Base-by-base conservation (phyloP, 2,888 invertebrate species). In the Hirtodrosophila histrioides region DNA sequence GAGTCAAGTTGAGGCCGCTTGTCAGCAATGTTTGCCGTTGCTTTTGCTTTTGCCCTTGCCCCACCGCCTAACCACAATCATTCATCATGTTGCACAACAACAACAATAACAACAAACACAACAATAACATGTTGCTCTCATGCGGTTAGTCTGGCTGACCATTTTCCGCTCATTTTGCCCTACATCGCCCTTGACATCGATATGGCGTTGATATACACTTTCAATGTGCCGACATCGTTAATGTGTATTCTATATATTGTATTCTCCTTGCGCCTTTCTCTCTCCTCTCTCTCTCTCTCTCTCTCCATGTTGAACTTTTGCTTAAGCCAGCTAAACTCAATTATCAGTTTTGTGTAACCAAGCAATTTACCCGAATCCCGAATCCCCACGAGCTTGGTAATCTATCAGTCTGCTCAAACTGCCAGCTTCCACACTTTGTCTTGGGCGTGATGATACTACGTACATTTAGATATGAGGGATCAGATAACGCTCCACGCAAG, bases 121-220 rank as follows among this genome's bases (percentile, higher is more conserved):
- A 75, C 54, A 71, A 63, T 46, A 65, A 72, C 69, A 69, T 73
- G 78, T 62, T 62, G 82, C 70, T 54, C 31, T 43, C 37, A 12
- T 55, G 43, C 23, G 70, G 55, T 46, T 55, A 53, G 62, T 43
- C 55, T 12, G 48, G 49, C 49, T 61, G 68, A 71, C 77, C 72
- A 68, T 75, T 78, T 82, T 78, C 64, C 64, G 78, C 75, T 66
- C 69, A 72, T 74, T 80, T 77, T 60, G 35, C 48, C 43, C 51
- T 58, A 10, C 49, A 50, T 53, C 46, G 44, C 57, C 57, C 69
- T 68, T 84, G 80, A 70, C 84, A 82, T 82, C 78, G 86, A 84
- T 82, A 82, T 65, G 70, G 58, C 69, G 76, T 71, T 71, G 76
- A 79, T 79, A 81, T 62, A 84, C 64, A 75, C 78, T 71, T 61